Base-by-base conservation (phyloP, 2,797 vertebrate genomes). In the Eutrigla gurnardus region DNA sequence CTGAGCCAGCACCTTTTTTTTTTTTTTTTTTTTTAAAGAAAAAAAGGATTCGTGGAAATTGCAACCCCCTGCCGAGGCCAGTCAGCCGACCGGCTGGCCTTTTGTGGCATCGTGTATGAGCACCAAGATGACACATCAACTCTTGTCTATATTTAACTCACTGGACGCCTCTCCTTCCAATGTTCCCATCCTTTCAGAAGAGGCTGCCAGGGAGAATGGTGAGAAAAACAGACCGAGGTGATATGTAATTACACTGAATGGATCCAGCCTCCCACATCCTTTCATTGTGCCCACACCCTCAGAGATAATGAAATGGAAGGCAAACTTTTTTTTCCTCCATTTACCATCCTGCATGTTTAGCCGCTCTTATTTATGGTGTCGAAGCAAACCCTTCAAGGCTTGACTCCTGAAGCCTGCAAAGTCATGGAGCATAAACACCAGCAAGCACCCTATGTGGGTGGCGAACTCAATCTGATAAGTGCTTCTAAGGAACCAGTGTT, bases 121-220 rank as follows among this genome's bases (percentile, higher is more conserved):
- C 76, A 80, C 75, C 47, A 39, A 65, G 79, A 90, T 90, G 90
- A 92, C 89, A 89, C 92, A 92, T 90, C 88, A 81, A 85, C 84
- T 85, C 76, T 63, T 2, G 70, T 88, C 90, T 93, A 93, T 88
- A 89, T 92, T 92, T 93, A 94, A 90, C 90, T 83, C 84, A 46
- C 85, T 90, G 89, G 88, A 90, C 57, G 33, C 79, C 75, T 90
- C 83, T 84, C 72, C 75, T 83, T 89, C 89, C 91, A 92, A 85
- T 87, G 88, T 89, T 90, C 86, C 83, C 80, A 86, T 90, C 86
- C 70, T 85, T 93, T 92, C 63, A 81, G 81, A 73, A 77, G 74
- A 90, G 78, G 75, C 81, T 90, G 83, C 81, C 86, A 89, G 74
- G 47, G 80, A 88, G 64, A 77, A 86, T 63, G 73, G 86, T 18